Percentiles rank a stretch among this genome's conserved stretches.
Evolutionary conservation across 2,113 vertebrate species (phyloP).

Genomic region (Mastomys natalensis): DNA sequence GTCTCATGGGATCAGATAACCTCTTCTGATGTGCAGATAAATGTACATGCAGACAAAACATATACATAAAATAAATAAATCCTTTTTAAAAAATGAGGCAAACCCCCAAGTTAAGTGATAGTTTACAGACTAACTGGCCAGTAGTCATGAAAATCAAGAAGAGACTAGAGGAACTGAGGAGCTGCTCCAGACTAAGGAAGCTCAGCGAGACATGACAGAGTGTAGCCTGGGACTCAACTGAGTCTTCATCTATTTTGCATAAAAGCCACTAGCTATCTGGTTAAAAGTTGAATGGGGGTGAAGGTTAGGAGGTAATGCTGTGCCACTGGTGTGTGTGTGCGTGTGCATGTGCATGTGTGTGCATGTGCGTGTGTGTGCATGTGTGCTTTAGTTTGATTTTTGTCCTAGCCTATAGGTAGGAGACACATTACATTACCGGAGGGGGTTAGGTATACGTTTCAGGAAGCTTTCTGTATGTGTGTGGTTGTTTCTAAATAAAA

Average conservation of each 20-base stretch:
- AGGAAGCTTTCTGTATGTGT: neutral
- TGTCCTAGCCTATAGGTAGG: neutral
- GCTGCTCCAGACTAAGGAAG: neutral
- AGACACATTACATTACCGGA: neutral
- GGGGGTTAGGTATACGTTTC: too few relatives aligned
- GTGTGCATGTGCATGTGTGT: neutral
- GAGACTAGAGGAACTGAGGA: neutral
- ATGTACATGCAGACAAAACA: too few relatives aligned
- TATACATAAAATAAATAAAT: too few relatives aligned
- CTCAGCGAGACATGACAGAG: neutral
- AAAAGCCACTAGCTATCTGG: neutral
- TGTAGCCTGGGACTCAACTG: neutral
- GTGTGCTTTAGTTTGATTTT: neutral
- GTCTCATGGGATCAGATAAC: too few relatives aligned
- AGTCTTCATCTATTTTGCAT: neutral
- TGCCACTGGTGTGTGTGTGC: neutral
- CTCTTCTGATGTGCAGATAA: too few relatives aligned
- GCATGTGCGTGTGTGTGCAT: neutral
- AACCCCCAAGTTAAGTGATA: neutral
- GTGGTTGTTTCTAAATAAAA: neutral
- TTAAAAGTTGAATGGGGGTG: neutral
- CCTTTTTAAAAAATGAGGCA: neutral
- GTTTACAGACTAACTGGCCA: neutral
- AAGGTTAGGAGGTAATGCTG: neutral
- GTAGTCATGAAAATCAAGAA: neutral